Percentiles rank a stretch among this genome's conserved stretches.
These are phyloP conservation scores for Thecocarcelia acutangulata DNA, from an alignment of 2,888 invertebrate species.

Conservation along the genomic window DNA sequence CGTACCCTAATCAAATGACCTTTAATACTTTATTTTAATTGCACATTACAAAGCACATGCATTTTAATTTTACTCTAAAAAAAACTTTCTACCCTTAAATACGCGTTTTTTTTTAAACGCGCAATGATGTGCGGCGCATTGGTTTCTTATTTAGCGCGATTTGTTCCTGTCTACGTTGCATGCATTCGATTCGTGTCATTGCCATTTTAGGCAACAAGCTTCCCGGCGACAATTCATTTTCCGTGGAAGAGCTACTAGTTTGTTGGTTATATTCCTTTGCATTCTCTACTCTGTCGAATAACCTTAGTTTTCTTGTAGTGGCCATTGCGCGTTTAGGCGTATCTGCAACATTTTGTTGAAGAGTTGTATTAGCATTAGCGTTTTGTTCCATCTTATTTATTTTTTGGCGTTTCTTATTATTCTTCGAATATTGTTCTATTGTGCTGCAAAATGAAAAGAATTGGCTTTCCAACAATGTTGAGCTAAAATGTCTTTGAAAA, in stretches of 20 bases:
- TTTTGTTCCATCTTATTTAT: slow-evolving; percentile 5
- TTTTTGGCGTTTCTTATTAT: slow-evolving; percentile 7
- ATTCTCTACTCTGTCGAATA: slow-evolving; percentile 39
- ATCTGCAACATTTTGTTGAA: slow-evolving; percentile 6
- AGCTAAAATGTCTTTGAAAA: slow-evolving; percentile 3
- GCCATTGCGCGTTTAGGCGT: slow-evolving; percentile 53
- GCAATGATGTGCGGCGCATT: slow-evolving; percentile 66
- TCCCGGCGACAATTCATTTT: slow-evolving; percentile 71
- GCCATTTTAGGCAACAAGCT: slow-evolving; percentile 62
- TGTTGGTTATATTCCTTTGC: slow-evolving; percentile 49
- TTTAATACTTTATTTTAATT: too few species aligned
- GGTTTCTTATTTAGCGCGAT: slow-evolving; percentile 68
- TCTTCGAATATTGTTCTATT: slow-evolving; percentile 26
- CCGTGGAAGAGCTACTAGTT: slow-evolving; percentile 67
- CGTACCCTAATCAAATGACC: background rate
- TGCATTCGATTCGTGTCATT: slow-evolving; percentile 67
- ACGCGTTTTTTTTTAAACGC: slow-evolving; percentile 45
- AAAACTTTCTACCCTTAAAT: slow-evolving; percentile 3
- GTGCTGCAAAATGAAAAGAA: slow-evolving; percentile 61
- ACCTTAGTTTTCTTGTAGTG: slow-evolving; percentile 28
- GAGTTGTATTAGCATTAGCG: slow-evolving; percentile 4
- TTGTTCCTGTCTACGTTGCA: slow-evolving; percentile 71
- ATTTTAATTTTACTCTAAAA: background rate
- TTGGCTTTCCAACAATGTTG: slow-evolving; percentile 24
- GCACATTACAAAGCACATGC: too few species aligned